Conservation (phyloP, 2,888 invertebrate genomes). For the Xestia xanthographa region DNA sequence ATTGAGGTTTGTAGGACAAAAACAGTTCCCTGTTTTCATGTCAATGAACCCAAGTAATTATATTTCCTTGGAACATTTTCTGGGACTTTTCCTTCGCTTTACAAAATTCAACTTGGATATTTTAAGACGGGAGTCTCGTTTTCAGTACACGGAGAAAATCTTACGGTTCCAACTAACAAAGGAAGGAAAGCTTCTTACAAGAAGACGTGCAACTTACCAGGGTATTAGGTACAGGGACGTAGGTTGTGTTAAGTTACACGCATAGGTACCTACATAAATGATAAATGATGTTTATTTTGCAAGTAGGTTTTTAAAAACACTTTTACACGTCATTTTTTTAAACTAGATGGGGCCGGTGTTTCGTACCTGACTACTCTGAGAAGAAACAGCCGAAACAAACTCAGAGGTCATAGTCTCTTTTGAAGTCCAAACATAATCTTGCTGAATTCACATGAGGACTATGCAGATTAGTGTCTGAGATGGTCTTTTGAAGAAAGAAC, state of each 20-base stretch:
- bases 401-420: too few species aligned
- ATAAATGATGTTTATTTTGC: too few species aligned
- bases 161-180: conserved; percentile 12
- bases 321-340: too few species aligned
- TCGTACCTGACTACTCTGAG: too few species aligned
- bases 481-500: too few species aligned
- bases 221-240: not conserved
- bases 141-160: not conserved
- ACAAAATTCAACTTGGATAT: conserved; percentile 14
- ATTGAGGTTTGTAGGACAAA: not conserved
- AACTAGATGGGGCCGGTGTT: too few species aligned
- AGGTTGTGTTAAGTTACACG: not conserved
- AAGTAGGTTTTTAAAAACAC: too few species aligned
- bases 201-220: not conserved
- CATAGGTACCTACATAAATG: not conserved
- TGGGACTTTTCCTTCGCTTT: not conserved
- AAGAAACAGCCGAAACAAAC: too few species aligned
- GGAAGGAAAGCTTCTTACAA: conserved; percentile 42
- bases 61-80: conserved; percentile 2
- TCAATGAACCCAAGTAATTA: not conserved
- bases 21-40: not conserved
- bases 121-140: not conserved
- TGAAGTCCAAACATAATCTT: too few species aligned
- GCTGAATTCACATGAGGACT: too few species aligned
- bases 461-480: too few species aligned